These are phyloP conservation scores for Linnaemya tessellans DNA, from an alignment of 2,888 invertebrate species.

Conservation along the genomic window DNA sequence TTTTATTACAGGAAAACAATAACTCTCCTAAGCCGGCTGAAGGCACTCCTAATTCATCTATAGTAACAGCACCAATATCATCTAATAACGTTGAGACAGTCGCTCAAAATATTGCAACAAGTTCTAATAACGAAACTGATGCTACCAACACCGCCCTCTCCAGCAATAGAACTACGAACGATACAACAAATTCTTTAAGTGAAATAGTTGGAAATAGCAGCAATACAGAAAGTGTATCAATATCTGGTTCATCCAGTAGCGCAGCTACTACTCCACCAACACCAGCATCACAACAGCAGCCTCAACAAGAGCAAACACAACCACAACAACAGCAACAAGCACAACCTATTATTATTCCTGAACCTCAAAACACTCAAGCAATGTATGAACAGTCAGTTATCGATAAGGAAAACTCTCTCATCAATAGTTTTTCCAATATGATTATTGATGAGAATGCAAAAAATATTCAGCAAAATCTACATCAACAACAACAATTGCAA, in stretches of 20 bases:
- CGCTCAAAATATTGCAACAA: constrained; percentile 62
- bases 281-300: constrained; percentile 61
- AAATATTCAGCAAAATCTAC: constrained; percentile 78
- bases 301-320: constrained; percentile 67
- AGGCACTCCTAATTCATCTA: constrained; percentile 34
- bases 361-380: constrained; percentile 80
- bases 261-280: constrained; percentile 75
- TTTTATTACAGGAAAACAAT: constrained; percentile 67
- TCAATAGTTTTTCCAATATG: constrained; percentile 82
- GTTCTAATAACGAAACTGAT: constrained; percentile 54
- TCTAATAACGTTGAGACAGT: constrained; percentile 22
- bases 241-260: constrained; percentile 74
- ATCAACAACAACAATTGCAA: constrained; percentile 71
- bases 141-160: constrained; percentile 34
- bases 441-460: constrained; percentile 82
- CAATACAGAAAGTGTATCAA: constrained; percentile 74
- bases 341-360: constrained; percentile 71
- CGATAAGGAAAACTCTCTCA: constrained; percentile 83
- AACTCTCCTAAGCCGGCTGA: constrained; percentile 70
- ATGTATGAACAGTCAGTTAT: constrained; percentile 83
- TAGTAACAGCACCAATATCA: constrained; percentile 58
- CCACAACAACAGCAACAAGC: constrained; percentile 61
- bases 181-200: constrained; percentile 57
- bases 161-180: constrained; percentile 63
- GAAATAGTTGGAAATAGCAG: constrained; percentile 52